A percentile compares a stretch with the other conserved stretches of the same genome.
Conservation (phyloP, 2,888 invertebrate genomes). For the Carcina quercana region DNA sequence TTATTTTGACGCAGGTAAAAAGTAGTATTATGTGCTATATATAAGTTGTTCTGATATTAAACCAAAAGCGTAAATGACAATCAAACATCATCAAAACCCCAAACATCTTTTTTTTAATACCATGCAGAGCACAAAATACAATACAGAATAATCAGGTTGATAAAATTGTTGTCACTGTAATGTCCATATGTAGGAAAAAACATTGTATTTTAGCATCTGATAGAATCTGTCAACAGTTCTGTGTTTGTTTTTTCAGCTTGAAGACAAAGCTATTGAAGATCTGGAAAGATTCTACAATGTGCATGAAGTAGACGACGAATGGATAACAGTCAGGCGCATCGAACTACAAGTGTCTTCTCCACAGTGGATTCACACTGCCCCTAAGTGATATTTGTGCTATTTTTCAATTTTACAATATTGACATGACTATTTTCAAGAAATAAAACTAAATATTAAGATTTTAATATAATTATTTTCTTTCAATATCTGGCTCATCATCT, state of each 20-base stretch:
- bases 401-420: conserved; percentile 30
- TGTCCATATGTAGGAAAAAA: no score
- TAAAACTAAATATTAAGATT: neutral
- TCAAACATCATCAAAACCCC: no score
- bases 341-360: conserved; percentile 74
- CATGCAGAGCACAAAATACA: no score
- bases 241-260: conserved; percentile 74
- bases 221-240: neutral
- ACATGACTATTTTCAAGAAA: neutral
- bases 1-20: conserved; percentile 82
- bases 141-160: no score
- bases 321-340: conserved; percentile 81
- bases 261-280: conserved; percentile 90
- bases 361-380: conserved; percentile 72
- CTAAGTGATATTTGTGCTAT: conserved; percentile 52
- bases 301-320: conserved; percentile 80
- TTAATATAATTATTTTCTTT: neutral
- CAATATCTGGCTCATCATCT: no score
- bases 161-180: no score
- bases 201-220: no score
- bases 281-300: conserved; percentile 83
- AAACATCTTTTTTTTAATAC: no score
- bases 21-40: no score
- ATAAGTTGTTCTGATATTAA: conserved; percentile 13
- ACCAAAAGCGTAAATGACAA: no score